Base-by-base conservation (phyloP, 2,888 invertebrate genomes). In the Apamea crenata region DNA sequence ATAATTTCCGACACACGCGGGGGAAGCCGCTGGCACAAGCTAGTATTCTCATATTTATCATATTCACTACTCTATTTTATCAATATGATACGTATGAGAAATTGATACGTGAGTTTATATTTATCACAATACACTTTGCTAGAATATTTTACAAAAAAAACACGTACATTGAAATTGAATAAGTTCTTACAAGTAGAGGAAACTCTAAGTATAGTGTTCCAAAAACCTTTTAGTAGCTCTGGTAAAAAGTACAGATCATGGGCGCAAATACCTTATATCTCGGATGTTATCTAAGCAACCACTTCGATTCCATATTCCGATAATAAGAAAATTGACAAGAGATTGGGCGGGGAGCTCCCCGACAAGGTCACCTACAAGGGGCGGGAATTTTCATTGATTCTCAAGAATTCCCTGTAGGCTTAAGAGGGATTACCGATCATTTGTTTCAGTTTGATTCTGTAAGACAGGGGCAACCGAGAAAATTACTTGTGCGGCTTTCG, bases 271-370 rank as follows among this genome's bases (percentile, higher is more conserved):
- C 83, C 44, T 81, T 79, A 81, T 72, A 88, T 84, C 78, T 78
- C 77, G 74, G 74, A 84, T 75, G 78, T 84, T 84, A 82, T 85
- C 73, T 66, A 74, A 83, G 82, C 85, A 80, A 81, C 65, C 75
- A 77, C 81, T 89, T 78, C 82, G 80, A 86, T 88, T 90, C 89
- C 84, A 87, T 89, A 90, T 88, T 91, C 83, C 80, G 85, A 87
- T 91, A 92, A 91, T 91, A 91, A 88, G 91, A 91, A 92, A 91
- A 92, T 92, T 91, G 88, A 90, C 87, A 90, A 89, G 88, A 90
- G 82, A 88, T 88, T 87, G 87, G 81, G 74, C 78, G 75, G 87
- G 83, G 87, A 82, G 77, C 80, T 74, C 77, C 68, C 78, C 80
- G 61, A 78, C 88, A 88, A 91, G 91, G 89, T 91, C 88, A 85